Base-by-base conservation (phyloP, 2,113 vertebrate genomes). In the Rhynchomys soricoides region DNA sequence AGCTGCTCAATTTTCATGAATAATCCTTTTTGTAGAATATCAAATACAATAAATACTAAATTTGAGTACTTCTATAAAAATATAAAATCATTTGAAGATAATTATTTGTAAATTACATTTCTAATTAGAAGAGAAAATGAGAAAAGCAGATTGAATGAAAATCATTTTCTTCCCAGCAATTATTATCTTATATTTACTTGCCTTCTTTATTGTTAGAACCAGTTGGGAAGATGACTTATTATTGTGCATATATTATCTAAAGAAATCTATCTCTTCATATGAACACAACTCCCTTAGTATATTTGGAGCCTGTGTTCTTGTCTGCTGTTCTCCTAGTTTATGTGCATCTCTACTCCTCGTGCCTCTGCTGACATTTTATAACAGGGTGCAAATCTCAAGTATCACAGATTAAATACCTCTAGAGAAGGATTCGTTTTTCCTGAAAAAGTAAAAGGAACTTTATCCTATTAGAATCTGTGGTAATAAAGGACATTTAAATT, bases 251-350 rank as follows among this genome's bases (percentile, higher is more conserved):
- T 81, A 73, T 90, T 7, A 70, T 94, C 7, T 43, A 70, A 87
- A 16, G 21, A 57, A 71, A 45, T 90, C 1, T 66, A 62, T 79
- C 79, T 7, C 48, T 55, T 5, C 2, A 45, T 34, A 68, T 37
- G 22, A 45, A 43, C 3, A 8, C 31, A 55, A 24, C 62, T 64
- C 24, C 31, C 13, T 68, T n/a, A 43, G 3, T 55, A n/a, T 5
- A 68, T 79, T 55, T 71, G n/a, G 45, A 1, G 5, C 4, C 62
- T 13, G 4, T 66, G 5, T 24, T 90, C 7, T 64, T 17, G 29
- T 68, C 1, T 71, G 0, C 0, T 48, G 7, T 9, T 0, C n/a
- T 1, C 1, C 52, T 50, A 7, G 0, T 3, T 37, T 13, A 79
- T 0, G 62, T 7, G 19, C 11, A 17, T 86, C 13, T 59, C 17